Evolutionary conservation across 2,797 vertebrate species (phyloP).

Genomic region (Gallinago stenura): DNA sequence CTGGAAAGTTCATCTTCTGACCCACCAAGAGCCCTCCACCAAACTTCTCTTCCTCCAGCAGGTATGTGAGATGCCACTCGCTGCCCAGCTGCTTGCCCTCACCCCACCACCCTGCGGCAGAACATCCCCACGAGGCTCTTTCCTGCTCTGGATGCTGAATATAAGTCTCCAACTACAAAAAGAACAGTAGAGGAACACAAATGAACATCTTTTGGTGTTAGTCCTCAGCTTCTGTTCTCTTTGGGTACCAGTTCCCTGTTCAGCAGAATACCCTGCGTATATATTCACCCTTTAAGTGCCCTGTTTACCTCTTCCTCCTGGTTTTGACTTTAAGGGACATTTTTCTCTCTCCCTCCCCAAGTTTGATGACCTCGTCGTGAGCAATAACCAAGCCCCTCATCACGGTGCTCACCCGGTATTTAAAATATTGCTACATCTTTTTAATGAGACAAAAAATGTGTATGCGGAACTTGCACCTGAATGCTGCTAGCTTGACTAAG

Average conservation of each 20-base stretch:
- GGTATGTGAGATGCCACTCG: rapidly evolving
- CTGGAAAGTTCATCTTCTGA: neutral
- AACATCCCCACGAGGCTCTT: neutral
- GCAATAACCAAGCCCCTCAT: neutral
- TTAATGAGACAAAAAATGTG: constrained; percentile 33
- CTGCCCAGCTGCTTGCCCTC: rapidly evolving
- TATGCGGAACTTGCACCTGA: neutral
- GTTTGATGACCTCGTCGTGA: neutral
- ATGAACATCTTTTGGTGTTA: neutral
- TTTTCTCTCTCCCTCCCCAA: neutral
- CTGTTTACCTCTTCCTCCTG: neutral
- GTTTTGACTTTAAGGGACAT: neutral
- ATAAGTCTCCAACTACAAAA: neutral
- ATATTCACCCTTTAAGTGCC: neutral
- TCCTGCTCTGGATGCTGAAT: neutral
- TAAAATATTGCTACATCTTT: constrained; percentile 29
- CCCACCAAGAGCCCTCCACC: neutral
- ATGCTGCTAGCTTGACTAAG: constrained; percentile 12
- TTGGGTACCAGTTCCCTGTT: neutral
- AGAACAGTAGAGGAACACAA: neutral
- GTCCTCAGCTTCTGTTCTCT: neutral
- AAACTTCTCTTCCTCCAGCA: neutral
- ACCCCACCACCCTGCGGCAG: neutral
- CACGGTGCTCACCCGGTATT: neutral
- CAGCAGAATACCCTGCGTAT: rapidly evolving